Base-by-base conservation (phyloP, 2,888 invertebrate species). In the Scaptomyza caliginosa region DNA sequence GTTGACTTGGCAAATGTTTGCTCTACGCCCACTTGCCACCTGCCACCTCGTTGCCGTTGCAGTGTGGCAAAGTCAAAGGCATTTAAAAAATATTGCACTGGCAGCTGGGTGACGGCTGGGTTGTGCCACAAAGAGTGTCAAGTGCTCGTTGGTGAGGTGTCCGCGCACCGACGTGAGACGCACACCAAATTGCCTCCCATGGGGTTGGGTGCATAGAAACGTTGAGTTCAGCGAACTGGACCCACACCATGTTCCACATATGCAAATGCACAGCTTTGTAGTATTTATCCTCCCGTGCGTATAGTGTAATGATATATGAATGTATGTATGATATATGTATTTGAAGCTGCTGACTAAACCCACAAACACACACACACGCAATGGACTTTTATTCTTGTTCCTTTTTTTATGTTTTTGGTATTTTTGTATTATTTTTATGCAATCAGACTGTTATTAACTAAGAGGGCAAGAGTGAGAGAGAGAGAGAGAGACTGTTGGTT, bases 91-190 rank as follows among this genome's bases (percentile, higher is more conserved):
- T 77, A 77, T 66, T 67, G 58, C 48, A 58, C 58, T 60, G 67
- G 36, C 59, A 65, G 64, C 49, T 48, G 48, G 58, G 57, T 40
- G 54, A 57, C 40, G 7, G 6, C 32, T 32, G 56, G 65, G 56
- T 10, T 39, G 34, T 30, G 50, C 67, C 49, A 56, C 55, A 82
- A 83, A 85, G 67, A 75, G 83, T 72, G 88, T 85, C 88, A 87
- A 82, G 83, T 87, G 83, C 51, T 54, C 38, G 68, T 52, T 56
- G 43, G 67, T 55, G 67, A 77, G 79, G 60, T 69, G 67, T 34
- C 52, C 63, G 39, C 57, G 64, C 16, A 43, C 51, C 63, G 49
- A 57, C 67, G 72, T 76, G 62, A 52, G 60, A 21, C 50, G 62
- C 65, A 74, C 70, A 78, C 71, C 50, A 74, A 81, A 81, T 81